Conservation (phyloP, 2,113 vertebrate genomes). For the Chloroceryle aenea region DNA sequence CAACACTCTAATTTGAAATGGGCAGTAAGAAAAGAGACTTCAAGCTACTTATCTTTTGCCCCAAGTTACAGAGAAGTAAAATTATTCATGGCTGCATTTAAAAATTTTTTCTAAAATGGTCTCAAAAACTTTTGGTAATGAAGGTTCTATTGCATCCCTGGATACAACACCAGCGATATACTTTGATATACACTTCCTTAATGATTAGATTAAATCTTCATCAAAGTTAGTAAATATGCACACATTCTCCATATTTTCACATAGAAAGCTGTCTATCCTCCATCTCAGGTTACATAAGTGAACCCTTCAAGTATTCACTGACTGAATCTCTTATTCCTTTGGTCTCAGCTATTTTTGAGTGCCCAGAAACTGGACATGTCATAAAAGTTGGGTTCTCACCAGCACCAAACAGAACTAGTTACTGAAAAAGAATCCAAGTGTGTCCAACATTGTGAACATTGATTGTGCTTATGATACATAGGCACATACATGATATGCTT, state of each 20-base stretch:
- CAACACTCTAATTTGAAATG: not conserved
- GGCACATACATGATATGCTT: not conserved
- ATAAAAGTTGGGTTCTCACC: not conserved
- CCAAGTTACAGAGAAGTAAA: not conserved
- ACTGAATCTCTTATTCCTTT: not conserved
- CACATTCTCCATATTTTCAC: not conserved
- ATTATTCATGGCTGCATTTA: not conserved
- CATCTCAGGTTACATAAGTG: not conserved
- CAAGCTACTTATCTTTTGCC: not conserved
- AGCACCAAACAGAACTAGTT: not conserved
- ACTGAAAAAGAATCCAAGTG: not conserved
- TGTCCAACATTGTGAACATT: not conserved
- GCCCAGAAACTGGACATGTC: not conserved
- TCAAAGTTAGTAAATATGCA: not conserved
- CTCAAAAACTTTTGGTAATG: not conserved
- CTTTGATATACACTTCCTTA: not conserved
- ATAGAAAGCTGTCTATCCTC: not conserved
- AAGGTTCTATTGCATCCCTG: not conserved
- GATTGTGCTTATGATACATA: not conserved
- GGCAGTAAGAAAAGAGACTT: not conserved
- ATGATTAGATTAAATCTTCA: not conserved
- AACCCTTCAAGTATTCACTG: not conserved
- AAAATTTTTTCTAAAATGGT: not conserved
- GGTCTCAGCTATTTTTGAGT: not conserved
- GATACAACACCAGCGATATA: not conserved